A percentile compares a stretch with the other conserved stretches of the same genome.
These are phyloP conservation scores for Gila robusta DNA, from an alignment of 2,797 vertebrate species.

Conservation along the genomic window DNA sequence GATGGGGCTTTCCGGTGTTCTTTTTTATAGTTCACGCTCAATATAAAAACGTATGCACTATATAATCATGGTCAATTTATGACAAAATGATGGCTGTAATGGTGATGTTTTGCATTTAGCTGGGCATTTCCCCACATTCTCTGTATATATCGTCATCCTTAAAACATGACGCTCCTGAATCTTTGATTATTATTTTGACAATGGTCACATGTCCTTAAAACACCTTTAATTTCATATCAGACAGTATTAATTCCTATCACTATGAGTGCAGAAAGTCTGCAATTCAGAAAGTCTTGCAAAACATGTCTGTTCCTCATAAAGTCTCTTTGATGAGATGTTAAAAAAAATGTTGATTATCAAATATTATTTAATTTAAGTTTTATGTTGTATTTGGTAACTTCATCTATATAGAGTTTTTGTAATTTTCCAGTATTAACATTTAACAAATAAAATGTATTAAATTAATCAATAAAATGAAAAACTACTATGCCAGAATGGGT, in stretches of 20 bases:
- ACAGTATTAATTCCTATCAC: background rate
- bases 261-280: background rate
- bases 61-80: background rate
- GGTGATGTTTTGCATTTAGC: background rate
- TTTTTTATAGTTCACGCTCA: constrained; percentile 15
- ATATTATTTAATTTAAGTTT: background rate
- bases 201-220: background rate
- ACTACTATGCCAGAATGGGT: background rate
- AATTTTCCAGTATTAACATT: background rate
- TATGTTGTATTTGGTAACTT: background rate
- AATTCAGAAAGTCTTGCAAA: background rate
- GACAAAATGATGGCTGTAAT: background rate
- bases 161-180: background rate
- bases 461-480: background rate
- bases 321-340: background rate
- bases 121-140: background rate
- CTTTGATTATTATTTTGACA: background rate
- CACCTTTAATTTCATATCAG: background rate
- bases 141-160: background rate
- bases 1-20: constrained; percentile 50
- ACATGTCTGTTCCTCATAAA: background rate
- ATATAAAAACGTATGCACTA: background rate
- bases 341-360: background rate
- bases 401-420: background rate
- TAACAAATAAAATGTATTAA: background rate